A percentile compares a stretch with the other conserved stretches of the same genome.
phyloP scores from a whole-genome alignment of 2,797 vertebrate species.

The Acridotheres tristis region DNA sequence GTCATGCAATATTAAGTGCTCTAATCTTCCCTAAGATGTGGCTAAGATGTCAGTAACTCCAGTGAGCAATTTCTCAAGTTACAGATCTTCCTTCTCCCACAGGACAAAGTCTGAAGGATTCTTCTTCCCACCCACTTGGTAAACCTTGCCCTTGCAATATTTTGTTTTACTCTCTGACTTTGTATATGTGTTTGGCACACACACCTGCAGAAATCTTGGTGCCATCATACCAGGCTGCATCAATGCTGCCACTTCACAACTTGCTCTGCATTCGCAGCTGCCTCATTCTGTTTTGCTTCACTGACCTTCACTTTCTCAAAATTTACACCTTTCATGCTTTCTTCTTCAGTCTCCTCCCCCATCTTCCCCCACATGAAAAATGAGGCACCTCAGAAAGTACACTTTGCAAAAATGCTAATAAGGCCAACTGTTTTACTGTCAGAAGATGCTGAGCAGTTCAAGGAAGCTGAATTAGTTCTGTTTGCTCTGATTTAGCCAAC shows the following conservation, averaged over 20 bases:
- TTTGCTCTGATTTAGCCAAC: neutral
- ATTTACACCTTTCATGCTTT: neutral
- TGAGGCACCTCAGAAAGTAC: neutral
- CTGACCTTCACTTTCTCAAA: neutral
- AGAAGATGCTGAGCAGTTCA: neutral
- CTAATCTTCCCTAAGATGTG: neutral
- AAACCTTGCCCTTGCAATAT: neutral
- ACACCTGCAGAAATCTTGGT: neutral
- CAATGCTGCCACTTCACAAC: neutral
- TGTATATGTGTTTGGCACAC: neutral
- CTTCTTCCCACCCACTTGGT: neutral
- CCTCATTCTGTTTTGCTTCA: neutral
- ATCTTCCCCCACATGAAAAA: neutral
- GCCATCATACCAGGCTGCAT: neutral
- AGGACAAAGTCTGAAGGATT: neutral
- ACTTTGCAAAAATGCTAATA: neutral
- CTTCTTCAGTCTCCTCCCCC: neutral
- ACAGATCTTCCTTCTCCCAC: neutral
- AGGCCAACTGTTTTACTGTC: neutral
- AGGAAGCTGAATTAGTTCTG: neutral
- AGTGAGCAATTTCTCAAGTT: neutral
- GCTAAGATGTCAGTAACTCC: neutral
- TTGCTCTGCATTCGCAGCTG: neutral
- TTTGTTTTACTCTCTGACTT: neutral
- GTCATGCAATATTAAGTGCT: neutral